Evolutionary conservation across 1,140 invertebrate species (phyloP), one percentile per base, ranked within the genome.

Genomic region (Melitaea cinxia): DNA sequence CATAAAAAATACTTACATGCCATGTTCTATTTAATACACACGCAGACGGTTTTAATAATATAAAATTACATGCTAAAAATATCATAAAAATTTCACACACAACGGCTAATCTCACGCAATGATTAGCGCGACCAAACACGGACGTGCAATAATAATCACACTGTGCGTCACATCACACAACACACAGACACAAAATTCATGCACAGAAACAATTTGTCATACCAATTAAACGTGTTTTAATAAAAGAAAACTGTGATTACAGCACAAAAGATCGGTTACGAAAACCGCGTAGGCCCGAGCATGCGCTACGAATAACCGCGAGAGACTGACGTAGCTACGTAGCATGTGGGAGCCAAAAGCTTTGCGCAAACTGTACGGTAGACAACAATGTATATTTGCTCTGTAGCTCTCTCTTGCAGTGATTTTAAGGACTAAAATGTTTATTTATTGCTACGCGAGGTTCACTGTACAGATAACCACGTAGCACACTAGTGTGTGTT

Each of bases 291-390:
- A 80, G 76, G 60, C 61, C 60, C 73, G 63, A 17, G 15, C 24
- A 26, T 17, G 14, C 35, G 66, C 72, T 81, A 77, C 75, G 65
- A 68, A 53, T 52, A 50, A 19, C 62, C 45, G 78, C 75, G 77
- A 79, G 70, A 69, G 53, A 81, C 80, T 85, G 80, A 82, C 80
- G 82, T 84, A 84, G 73, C 68, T 62, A 56, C 61, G 67, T 69
- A 65, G 52, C 59, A 61, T 71, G 70, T 82, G 82, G 78, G 76
- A 78, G 74, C 78, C 74, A 82, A 83, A 76, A 64, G 73, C 59
- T 78, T 78, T 83, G 83, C 79, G 83, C 83, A 83, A 70, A 71
- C 59, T 55, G 65, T 59, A 65, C 71, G 37, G 39, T 54, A 45
- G 37, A 61, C 65, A 39, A 61, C 15, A 58, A 12, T n/a, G 19